Conservation (phyloP, 2,113 vertebrate species). For the Andinoacara biseriatus region DNA sequence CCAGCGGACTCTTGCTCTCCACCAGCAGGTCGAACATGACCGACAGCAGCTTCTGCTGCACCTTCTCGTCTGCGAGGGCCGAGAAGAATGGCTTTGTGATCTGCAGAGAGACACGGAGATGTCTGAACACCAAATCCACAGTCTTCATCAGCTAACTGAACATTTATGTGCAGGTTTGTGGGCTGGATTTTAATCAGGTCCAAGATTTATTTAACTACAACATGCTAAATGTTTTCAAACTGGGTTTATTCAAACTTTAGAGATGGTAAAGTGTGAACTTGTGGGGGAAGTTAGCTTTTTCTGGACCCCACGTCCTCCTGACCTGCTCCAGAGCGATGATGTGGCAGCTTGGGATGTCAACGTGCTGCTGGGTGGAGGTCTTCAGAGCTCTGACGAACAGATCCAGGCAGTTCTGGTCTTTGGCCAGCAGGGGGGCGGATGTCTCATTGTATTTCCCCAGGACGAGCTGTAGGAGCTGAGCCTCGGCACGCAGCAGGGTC, state of each 20-base stretch:
- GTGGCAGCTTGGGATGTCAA: slow-evolving; percentile 83
- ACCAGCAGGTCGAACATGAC: slow-evolving; percentile 89
- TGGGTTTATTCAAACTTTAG: neutral
- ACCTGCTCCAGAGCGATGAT: slow-evolving; percentile 91
- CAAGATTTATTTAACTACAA: no score
- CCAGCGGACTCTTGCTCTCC: slow-evolving; percentile 80
- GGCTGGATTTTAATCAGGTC: no score
- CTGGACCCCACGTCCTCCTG: neutral
- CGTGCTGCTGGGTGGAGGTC: slow-evolving; percentile 72
- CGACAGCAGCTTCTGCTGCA: slow-evolving; percentile 88
- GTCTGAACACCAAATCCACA: neutral
- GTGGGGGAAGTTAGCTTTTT: neutral
- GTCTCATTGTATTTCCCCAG: slow-evolving; percentile 87
- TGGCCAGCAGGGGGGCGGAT: slow-evolving; percentile 85
- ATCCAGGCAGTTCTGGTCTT: slow-evolving; percentile 83
- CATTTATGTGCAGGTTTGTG: no score
- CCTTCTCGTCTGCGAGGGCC: slow-evolving; percentile 80
- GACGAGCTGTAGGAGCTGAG: slow-evolving; percentile 81
- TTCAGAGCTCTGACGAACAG: slow-evolving; percentile 85
- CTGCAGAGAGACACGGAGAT: slow-evolving; percentile 66
- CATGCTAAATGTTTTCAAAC: no score
- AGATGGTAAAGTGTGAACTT: neutral
- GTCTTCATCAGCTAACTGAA: no score
- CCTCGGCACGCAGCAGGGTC: slow-evolving; percentile 83
- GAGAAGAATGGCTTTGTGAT: slow-evolving; percentile 91